Base-by-base conservation (phyloP, 2,797 vertebrate genomes). In the Sardinella longiceps region DNA sequence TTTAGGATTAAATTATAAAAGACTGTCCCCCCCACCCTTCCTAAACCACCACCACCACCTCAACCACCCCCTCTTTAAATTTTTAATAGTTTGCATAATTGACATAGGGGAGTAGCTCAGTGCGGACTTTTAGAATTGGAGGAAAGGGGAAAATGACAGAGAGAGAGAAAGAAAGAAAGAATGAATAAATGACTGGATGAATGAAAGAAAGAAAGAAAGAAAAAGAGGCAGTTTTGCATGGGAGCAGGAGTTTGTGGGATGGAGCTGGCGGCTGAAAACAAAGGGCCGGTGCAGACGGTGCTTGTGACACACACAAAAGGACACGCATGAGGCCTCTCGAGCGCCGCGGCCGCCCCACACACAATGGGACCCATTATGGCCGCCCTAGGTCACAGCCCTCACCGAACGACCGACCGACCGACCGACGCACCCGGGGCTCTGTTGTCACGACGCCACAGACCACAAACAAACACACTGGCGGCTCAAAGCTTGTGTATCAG, bases 1-100 rank as follows among this genome's bases (percentile, higher is more conserved):
- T 95, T 95, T 95, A 94, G 94, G 95, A 95, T 96, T 96, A 95
- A 95, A 95, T 96, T 95, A 96, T 96, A 96, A 95, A 95, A 95
- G 94, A 95, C 94, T 94, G 93, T 93, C 93, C 94, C 94, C 92
- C 91, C 12, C 63, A 25, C 60, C 43, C 2, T 25, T 11, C 30
- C 66, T 30, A 20, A 6, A 33, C 37, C 37, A 1, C 70, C 70
- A 39, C 70, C 37, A 18, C 70, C 70, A 1, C 70, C 70, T 20
- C 70, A 18, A 18, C 70, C 70, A 18, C 33, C 33, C 70, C 70
- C 80, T 80, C 84, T 30, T 95, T 96, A 94, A 93, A 95, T 95
- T 95, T 95, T 96, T 95, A 91, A 95, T 95, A 94, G 94, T 95
- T 95, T 94, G 94, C 94, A 95, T 96, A 95, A 96, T 95, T 96